Evolutionary conservation across 2,888 invertebrate species (phyloP), one percentile per base, ranked within the genome.

Genomic region (Netelia fuscicornis): DNA sequence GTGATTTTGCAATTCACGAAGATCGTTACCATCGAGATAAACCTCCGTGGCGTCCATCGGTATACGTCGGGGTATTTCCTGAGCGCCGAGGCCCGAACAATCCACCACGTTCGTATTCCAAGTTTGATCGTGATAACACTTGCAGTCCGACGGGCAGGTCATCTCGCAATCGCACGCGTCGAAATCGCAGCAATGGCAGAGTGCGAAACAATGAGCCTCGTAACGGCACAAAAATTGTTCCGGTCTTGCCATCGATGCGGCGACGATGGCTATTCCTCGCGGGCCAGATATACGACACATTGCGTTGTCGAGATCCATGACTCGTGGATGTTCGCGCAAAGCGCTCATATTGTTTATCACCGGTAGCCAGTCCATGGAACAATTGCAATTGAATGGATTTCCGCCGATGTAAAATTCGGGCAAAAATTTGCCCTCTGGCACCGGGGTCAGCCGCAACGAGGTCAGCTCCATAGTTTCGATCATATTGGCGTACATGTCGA

Each of bases 151-250:
- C 48, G 99, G 99, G 92, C 99, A 99, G 87, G 97, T 98, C 97
- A 98, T 98, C 95, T 98, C 98, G 94, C 99, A 99, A 94, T 98
- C 98, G 94, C 99, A 99, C 86, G 98, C 98, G 93, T 98, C 98
- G 93, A 98, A 98, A 93, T 98, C 98, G 94, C 99, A 99, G 94
- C 99, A 99, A 93, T 98, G 98, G 94, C 99, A 99, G 72, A 98
- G 95, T 58, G 98, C 97, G 94, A 98, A 98, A 94, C 99, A 99
- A 94, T 98, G 98, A 76, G 97, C 96, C 92, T 97, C 97, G 95
- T 98, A 98, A 91, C 96, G 97, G 94, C 98, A 98, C 90, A 98
- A 95, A 94, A 98, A 98, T 94, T 98, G 97, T 87, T 97, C 96
- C 78, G 97, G 95, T 90, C 96, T 96, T 48, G 98, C 96, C 87